Evolutionary conservation across 1,140 invertebrate genomes (phyloP), one percentile per base, ranked within the genome.

Genomic region (Neodiprion virginianus): DNA sequence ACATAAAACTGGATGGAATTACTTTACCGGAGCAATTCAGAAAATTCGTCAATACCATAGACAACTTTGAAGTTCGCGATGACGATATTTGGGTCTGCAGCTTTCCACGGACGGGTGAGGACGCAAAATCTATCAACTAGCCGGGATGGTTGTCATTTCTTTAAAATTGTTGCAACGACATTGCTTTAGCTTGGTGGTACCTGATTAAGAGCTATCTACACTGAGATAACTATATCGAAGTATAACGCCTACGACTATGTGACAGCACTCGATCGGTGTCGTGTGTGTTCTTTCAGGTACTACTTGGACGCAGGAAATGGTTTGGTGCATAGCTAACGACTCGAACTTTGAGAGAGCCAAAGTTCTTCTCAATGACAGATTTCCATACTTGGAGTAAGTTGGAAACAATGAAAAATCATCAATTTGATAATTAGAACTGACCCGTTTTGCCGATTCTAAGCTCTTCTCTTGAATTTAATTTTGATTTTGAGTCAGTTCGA

Each of bases 61-160:
- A 84, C 69, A 84, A 87, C 71, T 80, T 90, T 74, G 75, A 90
- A 76, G 85, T 91, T 4, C 79, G 88, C n/a, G 76, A 81, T n/a
- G 89, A 90, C 77, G 91, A 92, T 84, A 81, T 90, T n/a, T 91
- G 88, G 86, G 83, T 92, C 65, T 87, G 89, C 0, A 86, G 87
- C 10, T 88, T 87, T 81, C 90, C 90, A 1, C 86, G 28, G 28
- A 40, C 28, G 2, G 28, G 28, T 40, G 5, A 40, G 28, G 28
- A 40, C 5, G 28, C 5, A 5, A 3, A 40, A 40, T 40, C 28
- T 40, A 40, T 40, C 5, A 40, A 40, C 28, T 5, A 40, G 28
- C 28, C 28, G 28, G 5, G 28, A 40, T 40, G 28, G 28, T 40
- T 5, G 5, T 2, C 28, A 40, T 2, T 40, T 40, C 5, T 40